phyloP scores from a whole-genome alignment of 2,797 vertebrate genomes.

The Calcarius lapponicus region DNA sequence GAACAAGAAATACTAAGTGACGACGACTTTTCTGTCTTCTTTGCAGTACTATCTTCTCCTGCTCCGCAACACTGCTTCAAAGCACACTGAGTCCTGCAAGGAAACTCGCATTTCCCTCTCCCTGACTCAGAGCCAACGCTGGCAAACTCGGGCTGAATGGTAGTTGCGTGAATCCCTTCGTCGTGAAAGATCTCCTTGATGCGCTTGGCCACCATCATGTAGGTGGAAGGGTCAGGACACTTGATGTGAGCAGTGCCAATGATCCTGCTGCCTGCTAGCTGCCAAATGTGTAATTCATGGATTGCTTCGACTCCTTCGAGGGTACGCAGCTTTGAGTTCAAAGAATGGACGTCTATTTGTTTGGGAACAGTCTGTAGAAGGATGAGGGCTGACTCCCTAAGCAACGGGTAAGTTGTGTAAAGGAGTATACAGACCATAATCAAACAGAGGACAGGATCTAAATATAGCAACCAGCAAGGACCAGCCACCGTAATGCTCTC shows the following conservation, averaged over 20 bases:
- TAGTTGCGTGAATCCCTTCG: constrained; percentile 97
- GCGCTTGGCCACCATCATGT: constrained; percentile 97
- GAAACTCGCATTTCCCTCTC: constrained; percentile 87
- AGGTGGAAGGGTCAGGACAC: constrained; percentile 92
- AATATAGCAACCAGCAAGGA: constrained; percentile 96
- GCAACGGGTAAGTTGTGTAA: constrained; percentile 94
- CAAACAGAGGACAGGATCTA: constrained; percentile 93
- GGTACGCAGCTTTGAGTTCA: constrained; percentile 85
- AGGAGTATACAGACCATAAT: constrained; percentile 96
- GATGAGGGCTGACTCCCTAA: constrained; percentile 98
- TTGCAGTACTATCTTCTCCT: constrained; percentile 70
- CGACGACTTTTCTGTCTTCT: constrained; percentile 71
- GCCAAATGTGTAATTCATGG: constrained; percentile 97
- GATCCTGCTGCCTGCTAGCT: constrained; percentile 95
- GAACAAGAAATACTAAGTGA: constrained; percentile 77
- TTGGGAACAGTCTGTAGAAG: constrained; percentile 98
- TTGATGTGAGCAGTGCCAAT: constrained; percentile 99
- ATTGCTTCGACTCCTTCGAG: constrained; percentile 94
- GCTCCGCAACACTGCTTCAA: constrained; percentile 93
- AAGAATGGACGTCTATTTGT: constrained; percentile 91
- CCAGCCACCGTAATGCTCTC: constrained; percentile 70
- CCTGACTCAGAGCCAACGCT: constrained; percentile 86
- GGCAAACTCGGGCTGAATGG: constrained; percentile 97
- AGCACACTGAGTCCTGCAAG: constrained; percentile 95
- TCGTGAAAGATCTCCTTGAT: constrained; percentile 97